Conservation (phyloP, 2,888 invertebrate species). For the Pediacus dermestoides region DNA sequence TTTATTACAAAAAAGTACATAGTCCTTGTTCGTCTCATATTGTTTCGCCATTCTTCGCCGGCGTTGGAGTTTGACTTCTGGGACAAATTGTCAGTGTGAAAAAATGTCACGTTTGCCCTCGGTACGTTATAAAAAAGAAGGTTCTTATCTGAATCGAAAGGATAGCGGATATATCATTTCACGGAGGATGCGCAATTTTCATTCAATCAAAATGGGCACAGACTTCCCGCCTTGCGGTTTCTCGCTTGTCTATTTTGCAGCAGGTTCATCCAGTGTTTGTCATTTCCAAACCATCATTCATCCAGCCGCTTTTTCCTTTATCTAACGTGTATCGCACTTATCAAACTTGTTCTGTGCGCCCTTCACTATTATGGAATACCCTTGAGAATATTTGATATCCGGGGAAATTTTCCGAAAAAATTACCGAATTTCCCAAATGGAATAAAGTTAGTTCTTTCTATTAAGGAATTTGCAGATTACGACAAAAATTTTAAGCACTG, state of each 20-base stretch:
- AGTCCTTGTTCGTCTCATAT: too few relatives aligned
- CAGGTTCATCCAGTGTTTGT: constrained; percentile 33
- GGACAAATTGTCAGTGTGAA: constrained; percentile 40
- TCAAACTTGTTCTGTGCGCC: background rate
- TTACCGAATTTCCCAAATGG: too few relatives aligned
- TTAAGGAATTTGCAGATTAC: too few relatives aligned
- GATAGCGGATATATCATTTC: constrained; percentile 45
- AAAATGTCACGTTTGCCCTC: constrained; percentile 40
- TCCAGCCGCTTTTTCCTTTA: constrained; percentile 23
- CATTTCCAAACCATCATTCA: constrained; percentile 33
- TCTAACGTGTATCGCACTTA: constrained; percentile 6
- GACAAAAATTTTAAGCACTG: too few relatives aligned
- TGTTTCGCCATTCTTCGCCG: constrained; percentile 25
- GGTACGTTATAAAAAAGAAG: constrained; percentile 32
- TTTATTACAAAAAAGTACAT: background rate
- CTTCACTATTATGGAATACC: too few relatives aligned
- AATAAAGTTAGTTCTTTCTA: too few relatives aligned
- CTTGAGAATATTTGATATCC: too few relatives aligned
- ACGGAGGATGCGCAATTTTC: constrained; percentile 46
- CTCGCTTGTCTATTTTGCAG: constrained; percentile 27
- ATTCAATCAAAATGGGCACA: constrained; percentile 43
- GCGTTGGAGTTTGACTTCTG: constrained; percentile 19
- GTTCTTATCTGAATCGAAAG: constrained; percentile 42
- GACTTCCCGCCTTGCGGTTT: constrained; percentile 36
- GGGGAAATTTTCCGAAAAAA: too few relatives aligned